These are phyloP conservation scores for Eupithecia insigniata DNA, from an alignment of 2,888 invertebrate species.

Conservation along the genomic window DNA sequence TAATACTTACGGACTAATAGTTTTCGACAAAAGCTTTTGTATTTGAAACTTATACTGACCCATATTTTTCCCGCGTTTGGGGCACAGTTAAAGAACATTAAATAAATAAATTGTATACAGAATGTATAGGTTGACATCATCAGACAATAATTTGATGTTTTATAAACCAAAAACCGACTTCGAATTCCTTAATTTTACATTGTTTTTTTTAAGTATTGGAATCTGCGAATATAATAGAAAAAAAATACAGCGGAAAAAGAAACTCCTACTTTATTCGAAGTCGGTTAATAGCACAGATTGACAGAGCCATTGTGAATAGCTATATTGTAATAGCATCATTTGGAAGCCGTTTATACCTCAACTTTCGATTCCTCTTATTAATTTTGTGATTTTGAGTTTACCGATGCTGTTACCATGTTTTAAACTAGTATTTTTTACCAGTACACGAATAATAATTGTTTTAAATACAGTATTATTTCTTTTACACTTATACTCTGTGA, in stretches of 20 bases:
- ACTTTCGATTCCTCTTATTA: constrained; percentile 57
- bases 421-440: constrained; percentile 56
- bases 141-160: background rate
- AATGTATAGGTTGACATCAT: constrained; percentile 49
- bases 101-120: constrained; percentile 46
- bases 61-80: constrained; percentile 6
- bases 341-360: constrained; percentile 57
- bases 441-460: constrained; percentile 48
- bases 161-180: background rate
- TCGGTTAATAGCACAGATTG: background rate
- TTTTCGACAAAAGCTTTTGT: constrained; percentile 4
- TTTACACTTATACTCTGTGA: constrained; percentile 54
- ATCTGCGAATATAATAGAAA: background rate
- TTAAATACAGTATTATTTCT: constrained; percentile 65
- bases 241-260: background rate
- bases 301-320: constrained; percentile 18
- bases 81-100: background rate
- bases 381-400: constrained; percentile 58
- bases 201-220: background rate
- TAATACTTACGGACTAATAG: constrained; percentile 4
- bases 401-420: constrained; percentile 69
- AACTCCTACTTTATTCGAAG: background rate
- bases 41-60: background rate
- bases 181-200: background rate
- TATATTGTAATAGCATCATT: constrained; percentile 41